Evolutionary conservation across 1,140 invertebrate genomes (phyloP), one percentile per base, ranked within the genome.

Genomic region (Drosophila suzukii): DNA sequence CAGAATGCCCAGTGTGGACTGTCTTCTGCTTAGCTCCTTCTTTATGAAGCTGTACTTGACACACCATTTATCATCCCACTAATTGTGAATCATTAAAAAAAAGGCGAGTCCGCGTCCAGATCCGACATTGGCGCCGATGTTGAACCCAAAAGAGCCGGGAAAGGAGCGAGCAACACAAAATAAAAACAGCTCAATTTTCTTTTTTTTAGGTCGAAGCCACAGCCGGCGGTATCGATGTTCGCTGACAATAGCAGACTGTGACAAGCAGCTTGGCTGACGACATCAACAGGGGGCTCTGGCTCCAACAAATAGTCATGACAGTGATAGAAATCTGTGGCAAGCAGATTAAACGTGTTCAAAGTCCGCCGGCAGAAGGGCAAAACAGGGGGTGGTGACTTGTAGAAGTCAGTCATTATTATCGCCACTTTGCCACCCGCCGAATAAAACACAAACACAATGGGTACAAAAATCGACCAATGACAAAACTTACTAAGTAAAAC

Each of bases 41-140:
- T 41, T 57, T 54, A 54, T 75, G 81, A 85, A 86, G 78, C 89
- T 91, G 89, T 84, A 86, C 80, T 89, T 91, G 89, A 91, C 89
- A 91, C 81, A 90, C 79, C 89, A 91, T 91, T 91, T 91, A 91
- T 91, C 89, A 91, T 91, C 84, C 78, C 76, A 90, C 89, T 91
- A 91, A 91, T 91, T 91, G 89, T 91, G 89, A 90, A 90, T 91
- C 86, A 90, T 90, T 90, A 90, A 90, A 88, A 86, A 86, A 89
- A 78, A 54, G 58, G 65, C 58, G 59, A 54, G 65, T 63, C 60
- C 65, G 46, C 60, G 73, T 73, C 41, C 60, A 50, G 47, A 59
- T 36, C 41, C 67, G 41, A 41, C 50, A 53, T 36, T 30, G 71
- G 12, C 49, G 65, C 77, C 65, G 80, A 78, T 89, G 84, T 89